These are phyloP conservation scores for Cassiopea andromeda DNA, from an alignment of 30 jellyfish, hydroid and myxozoan genomes.

Conservation along the genomic window DNA sequence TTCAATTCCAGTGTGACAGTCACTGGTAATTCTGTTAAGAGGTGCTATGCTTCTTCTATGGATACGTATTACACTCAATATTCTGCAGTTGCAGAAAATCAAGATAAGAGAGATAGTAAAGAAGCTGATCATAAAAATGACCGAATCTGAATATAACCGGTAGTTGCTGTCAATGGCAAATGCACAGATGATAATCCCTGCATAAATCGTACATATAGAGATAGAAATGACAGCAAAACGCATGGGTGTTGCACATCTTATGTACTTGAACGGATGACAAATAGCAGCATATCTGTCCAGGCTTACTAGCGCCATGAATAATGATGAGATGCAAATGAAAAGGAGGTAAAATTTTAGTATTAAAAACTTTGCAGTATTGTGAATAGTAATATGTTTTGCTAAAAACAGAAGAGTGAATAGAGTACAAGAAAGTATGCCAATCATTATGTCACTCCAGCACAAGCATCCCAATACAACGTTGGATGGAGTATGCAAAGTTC, in stretches of 20 bases:
- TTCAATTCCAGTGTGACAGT: too few species aligned
- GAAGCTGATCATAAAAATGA: too few species aligned
- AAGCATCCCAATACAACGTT: background rate
- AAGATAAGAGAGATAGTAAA: too few species aligned
- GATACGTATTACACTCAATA: too few species aligned
- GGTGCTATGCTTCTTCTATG: too few species aligned
- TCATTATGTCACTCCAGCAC: background rate
- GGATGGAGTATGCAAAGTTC: background rate
- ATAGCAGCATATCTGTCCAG: constrained; percentile 26
- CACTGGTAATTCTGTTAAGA: too few species aligned
- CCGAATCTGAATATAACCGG: too few species aligned
- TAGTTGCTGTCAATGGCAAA: too few species aligned
- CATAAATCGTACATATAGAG: background rate
- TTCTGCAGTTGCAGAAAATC: too few species aligned
- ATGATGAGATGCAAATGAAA: background rate
- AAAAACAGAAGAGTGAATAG: too few species aligned
- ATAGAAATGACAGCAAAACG: background rate
- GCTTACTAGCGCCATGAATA: background rate
- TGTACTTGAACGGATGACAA: constrained; percentile 39
- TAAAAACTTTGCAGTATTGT: too few species aligned
- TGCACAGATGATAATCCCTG: background rate
- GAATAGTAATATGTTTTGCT: too few species aligned
- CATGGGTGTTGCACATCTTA: background rate
- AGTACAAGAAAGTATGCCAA: background rate
- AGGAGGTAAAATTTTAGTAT: background rate